phyloP scores from a whole-genome alignment of 2,888 invertebrate genomes.

The Phengaris arion region DNA sequence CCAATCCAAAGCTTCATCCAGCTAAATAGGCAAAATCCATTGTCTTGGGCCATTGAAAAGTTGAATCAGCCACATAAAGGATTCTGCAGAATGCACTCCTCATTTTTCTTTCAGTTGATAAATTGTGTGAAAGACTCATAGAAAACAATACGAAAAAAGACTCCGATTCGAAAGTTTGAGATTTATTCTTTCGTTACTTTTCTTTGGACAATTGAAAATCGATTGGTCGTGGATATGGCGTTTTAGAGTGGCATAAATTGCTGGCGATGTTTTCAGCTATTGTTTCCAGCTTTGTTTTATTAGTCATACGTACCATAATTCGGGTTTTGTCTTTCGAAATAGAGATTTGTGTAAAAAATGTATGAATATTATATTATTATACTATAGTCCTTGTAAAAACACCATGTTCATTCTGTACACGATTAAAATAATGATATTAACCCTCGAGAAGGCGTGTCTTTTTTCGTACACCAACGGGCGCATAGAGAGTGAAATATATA shows the following conservation, averaged over 20 bases:
- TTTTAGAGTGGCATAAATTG: not conserved
- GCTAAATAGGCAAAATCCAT: constrained; percentile 15
- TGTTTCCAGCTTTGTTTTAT: not conserved
- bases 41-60: constrained; percentile 17
- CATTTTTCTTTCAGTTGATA: constrained; percentile 41
- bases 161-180: constrained; percentile 38
- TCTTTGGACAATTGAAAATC: constrained; percentile 32
- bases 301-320: not conserved
- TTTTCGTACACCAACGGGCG: too few species aligned
- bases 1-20: constrained; percentile 2
- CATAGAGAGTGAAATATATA: too few species aligned
- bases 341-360: too few species aligned
- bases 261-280: not conserved
- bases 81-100: constrained; percentile 41
- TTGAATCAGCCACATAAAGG: constrained; percentile 39
- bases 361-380: too few species aligned
- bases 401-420: too few species aligned
- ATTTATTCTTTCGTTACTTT: constrained; percentile 36
- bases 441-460: too few species aligned
- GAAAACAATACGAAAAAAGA: constrained; percentile 42
- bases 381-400: too few species aligned
- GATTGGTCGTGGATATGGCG: constrained; percentile 30
- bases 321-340: too few species aligned
- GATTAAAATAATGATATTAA: too few species aligned
- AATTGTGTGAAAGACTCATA: constrained; percentile 40